Evolutionary conservation across 2,888 invertebrate genomes (phyloP).

Genomic region (Napeogenes sylphis): DNA sequence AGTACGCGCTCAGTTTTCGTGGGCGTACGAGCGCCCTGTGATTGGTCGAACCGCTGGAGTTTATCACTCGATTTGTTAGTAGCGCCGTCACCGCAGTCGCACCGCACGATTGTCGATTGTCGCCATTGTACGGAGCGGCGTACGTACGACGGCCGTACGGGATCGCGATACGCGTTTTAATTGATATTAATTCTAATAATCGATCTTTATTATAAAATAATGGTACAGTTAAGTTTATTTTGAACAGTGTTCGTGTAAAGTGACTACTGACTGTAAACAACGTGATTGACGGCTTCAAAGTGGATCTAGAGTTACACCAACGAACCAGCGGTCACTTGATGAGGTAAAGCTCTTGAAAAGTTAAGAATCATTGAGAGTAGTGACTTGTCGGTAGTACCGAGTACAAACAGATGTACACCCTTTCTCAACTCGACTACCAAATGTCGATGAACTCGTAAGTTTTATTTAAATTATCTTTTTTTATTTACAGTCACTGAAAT

Average conservation of each 20-base stretch:
- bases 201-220: conserved; percentile 50
- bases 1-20: conserved; percentile 59
- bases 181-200: conserved; percentile 55
- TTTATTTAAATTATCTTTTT: conserved; percentile 13
- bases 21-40: conserved; percentile 62
- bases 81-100: conserved; percentile 69
- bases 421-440: conserved; percentile 3
- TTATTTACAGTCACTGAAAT: background rate
- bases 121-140: conserved; percentile 72
- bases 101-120: conserved; percentile 75
- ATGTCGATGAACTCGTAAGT: conserved; percentile 48
- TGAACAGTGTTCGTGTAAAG: conserved; percentile 48
- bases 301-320: conserved; percentile 88
- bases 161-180: conserved; percentile 57
- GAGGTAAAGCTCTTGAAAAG: conserved; percentile 66
- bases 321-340: conserved; percentile 87
- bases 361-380: conserved; percentile 25
- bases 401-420: conserved; percentile 7
- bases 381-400: conserved; percentile 6
- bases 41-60: conserved; percentile 64
- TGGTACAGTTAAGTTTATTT: conserved; percentile 39
- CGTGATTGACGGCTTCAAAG: conserved; percentile 75
- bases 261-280: conserved; percentile 45
- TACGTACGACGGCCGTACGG: conserved; percentile 45
- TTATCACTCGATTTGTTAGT: conserved; percentile 74